Evolutionary conservation across 2,888 invertebrate genomes (phyloP).

Genomic region (Chorisops tibialis): DNA sequence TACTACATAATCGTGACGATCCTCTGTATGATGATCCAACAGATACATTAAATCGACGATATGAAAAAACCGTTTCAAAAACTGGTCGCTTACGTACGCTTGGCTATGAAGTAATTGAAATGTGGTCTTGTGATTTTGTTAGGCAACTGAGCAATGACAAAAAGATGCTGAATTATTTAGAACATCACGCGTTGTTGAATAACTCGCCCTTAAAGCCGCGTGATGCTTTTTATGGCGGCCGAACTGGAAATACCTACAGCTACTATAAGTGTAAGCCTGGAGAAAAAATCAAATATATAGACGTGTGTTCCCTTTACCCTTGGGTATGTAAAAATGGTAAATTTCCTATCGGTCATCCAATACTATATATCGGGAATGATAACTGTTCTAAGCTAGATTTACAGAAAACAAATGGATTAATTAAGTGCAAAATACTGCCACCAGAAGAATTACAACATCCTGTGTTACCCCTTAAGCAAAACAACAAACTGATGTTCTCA

Average conservation of each 20-base stretch:
- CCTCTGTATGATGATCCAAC: no score
- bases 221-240: background rate
- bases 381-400: slow-evolving; percentile 28
- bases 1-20: slow-evolving; percentile 6
- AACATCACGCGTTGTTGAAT: background rate
- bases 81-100: no score
- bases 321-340: background rate
- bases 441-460: slow-evolving; percentile 39
- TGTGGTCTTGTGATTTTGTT: slow-evolving; percentile 16
- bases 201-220: background rate
- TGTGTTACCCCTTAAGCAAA: slow-evolving; percentile 38
- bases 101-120: slow-evolving; percentile 24
- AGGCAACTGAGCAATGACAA: background rate
- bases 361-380: background rate
- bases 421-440: slow-evolving; percentile 37
- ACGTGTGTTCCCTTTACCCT: no score
- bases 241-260: no score
- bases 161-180: background rate
- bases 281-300: no score
- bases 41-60: no score
- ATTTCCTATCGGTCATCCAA: background rate
- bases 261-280: no score
- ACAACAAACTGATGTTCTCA: slow-evolving; percentile 38
- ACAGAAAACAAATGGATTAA: slow-evolving; percentile 34
- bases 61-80: no score